Evolutionary conservation across 2,113 vertebrate species (phyloP), one percentile per base, ranked within the genome.

Genomic region (Potamarius usumacintae): DNA sequence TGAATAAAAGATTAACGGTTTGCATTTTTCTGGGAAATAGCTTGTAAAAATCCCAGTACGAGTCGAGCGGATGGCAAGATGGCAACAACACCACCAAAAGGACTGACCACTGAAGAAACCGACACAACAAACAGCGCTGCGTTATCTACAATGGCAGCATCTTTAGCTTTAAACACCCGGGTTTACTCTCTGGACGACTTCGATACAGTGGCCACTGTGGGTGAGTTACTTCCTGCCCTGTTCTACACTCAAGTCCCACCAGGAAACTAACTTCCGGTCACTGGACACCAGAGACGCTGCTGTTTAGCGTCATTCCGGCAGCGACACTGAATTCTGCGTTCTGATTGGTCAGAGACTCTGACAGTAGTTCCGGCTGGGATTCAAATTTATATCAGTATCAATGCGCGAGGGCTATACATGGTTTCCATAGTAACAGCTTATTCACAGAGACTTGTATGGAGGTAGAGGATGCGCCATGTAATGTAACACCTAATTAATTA

Each of bases 181-280:
- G 90, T 74, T 0, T 97, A 95, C 76, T 80, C 92, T 27, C 95
- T 97, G 7, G 96, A 97, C 25, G 96, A 97, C 30, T 93, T 98
- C 92, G 96, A 97, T 90, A 97, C 96, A 6, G 87, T 98, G 10
- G 96, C 97, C 50, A 97, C 97, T 0, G 97, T 98, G 15, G 97
- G 97, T 98, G 92, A 96, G 97, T 95, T 25, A 8, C 12, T n/a
- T 12, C n/a, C 65, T 25, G 22, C 27, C 50, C 65, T 80, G 53
- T 30, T 25, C 1, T 30, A 30, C 8, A 71, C 82, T 52, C 0
- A 52, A 18, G 42, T 77, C 42, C 30, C 25, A 52, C 18, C 58
- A 55, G 14, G 52, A 81, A 60, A 81, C 55, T 22, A n/a, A 57
- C 17, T 81, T 5, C 55, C 55, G 55, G 10, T 57, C 55, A 55